A percentile compares a stretch with the other conserved stretches of the same genome.
Conservation (phyloP, 2,113 vertebrate species). For the Aviceda subcristata region DNA sequence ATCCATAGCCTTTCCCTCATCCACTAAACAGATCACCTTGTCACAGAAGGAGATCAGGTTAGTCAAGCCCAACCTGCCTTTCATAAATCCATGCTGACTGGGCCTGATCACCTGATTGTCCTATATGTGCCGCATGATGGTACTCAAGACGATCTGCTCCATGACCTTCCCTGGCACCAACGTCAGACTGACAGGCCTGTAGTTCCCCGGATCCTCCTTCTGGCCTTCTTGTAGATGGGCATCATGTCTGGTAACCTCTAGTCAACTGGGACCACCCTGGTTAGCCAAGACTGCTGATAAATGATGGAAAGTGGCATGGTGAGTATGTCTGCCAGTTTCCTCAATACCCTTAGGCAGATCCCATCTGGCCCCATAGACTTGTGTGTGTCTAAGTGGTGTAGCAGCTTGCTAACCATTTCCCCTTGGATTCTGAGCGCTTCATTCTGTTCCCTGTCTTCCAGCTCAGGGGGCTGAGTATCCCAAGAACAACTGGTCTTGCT, state of each 20-base stretch:
- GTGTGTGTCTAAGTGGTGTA: not conserved
- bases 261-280: too few species aligned
- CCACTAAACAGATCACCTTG: too few species aligned
- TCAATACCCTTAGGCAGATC: not conserved
- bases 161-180: not conserved
- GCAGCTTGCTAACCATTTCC: not conserved
- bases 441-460: not conserved
- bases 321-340: not conserved
- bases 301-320: not conserved
- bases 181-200: not conserved
- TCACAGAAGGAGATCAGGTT: not conserved
- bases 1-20: not conserved
- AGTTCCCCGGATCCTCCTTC: not conserved
- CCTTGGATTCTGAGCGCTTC: not conserved
- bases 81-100: not conserved
- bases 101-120: not conserved
- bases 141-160: not conserved
- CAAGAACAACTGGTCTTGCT: not conserved
- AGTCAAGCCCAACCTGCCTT: not conserved
- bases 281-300: not conserved
- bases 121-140: not conserved
- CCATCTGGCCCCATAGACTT: rapidly evolving
- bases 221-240: not conserved
- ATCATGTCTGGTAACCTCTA: not conserved
- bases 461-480: not conserved